phyloP scores from a whole-genome alignment of 1,140 invertebrate species.

The Centruroides sculpturatus region DNA sequence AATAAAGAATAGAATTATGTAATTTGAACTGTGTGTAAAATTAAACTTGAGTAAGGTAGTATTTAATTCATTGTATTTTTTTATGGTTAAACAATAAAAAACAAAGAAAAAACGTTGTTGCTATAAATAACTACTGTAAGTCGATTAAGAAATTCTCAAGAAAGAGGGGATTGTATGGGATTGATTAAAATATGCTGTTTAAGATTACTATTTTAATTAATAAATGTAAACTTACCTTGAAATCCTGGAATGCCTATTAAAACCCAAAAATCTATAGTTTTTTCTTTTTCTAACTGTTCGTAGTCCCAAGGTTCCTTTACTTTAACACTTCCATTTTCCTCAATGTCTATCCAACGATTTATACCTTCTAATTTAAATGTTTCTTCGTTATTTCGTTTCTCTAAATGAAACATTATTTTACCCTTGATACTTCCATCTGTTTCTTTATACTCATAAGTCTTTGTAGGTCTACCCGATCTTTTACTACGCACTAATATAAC shows the following conservation, averaged over 20 bases:
- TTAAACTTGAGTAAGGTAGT: too few species aligned
- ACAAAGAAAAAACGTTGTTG: too few species aligned
- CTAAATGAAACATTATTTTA: conserved; percentile 71
- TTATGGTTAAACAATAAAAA: too few species aligned
- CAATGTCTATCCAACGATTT: conserved; percentile 67
- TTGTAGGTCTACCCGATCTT: conserved; percentile 71
- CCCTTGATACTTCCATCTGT: conserved; percentile 75
- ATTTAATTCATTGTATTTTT: too few species aligned
- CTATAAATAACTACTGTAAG: too few species aligned
- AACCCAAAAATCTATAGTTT: conserved; percentile 94
- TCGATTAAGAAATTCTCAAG: too few species aligned
- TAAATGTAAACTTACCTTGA: conserved; percentile 10
- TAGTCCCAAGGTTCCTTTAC: conserved; percentile 96
- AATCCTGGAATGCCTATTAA: conserved; percentile 12
- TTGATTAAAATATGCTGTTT: too few species aligned
- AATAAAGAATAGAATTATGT: too few species aligned
- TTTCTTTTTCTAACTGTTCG: conserved; percentile 85
- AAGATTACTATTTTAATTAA: too few species aligned
- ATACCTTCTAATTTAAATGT: conserved; percentile 87
- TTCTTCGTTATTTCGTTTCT: conserved; percentile 80
- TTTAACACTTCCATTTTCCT: conserved; percentile 72
- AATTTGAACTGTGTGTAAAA: too few species aligned
- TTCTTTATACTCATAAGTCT: conserved; percentile 81
- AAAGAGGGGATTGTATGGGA: too few species aligned
- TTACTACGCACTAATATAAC: conserved; percentile 1